These are phyloP conservation scores for Lasioglossum baleicum DNA, from an alignment of 1,140 invertebrate genomes.

Conservation along the genomic window DNA sequence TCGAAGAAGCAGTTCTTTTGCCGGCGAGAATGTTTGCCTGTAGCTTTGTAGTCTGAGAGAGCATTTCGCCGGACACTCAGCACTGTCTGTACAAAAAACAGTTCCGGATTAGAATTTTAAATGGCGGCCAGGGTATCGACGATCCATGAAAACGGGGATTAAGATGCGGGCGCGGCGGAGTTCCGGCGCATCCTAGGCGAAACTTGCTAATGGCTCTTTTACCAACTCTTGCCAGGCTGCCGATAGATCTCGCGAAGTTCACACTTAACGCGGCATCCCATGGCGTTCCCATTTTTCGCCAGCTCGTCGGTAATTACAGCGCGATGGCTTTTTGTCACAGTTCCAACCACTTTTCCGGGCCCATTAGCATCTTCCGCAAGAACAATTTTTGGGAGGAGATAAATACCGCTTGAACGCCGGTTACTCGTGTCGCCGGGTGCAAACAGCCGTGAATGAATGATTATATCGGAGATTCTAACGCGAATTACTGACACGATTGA, in stretches of 20 bases:
- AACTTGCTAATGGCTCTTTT: constrained; percentile 59
- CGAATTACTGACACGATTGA: not conserved
- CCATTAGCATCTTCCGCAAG: constrained; percentile 45
- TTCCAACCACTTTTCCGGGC: constrained; percentile 11
- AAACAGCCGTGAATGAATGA: not conserved
- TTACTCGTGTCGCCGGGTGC: not conserved
- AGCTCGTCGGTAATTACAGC: constrained; percentile 41
- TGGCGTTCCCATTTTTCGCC: constrained; percentile 39
- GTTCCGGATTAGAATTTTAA: constrained; percentile 59
- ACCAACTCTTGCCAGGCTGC: constrained; percentile 26
- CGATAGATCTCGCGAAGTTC: constrained; percentile 51
- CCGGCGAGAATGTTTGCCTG: not conserved
- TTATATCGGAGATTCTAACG: not conserved
- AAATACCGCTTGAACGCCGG: not conserved
- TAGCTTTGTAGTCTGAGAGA: not conserved
- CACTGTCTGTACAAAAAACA: constrained; percentile 28
- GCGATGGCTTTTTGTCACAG: constrained; percentile 32
- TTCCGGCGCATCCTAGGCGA: constrained; percentile 20
- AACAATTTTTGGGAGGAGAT: not conserved
- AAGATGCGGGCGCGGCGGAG: constrained; percentile 30
- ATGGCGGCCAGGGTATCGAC: constrained; percentile 31
- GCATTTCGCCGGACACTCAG: not conserved
- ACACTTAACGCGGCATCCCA: not conserved
- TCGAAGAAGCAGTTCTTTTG: not conserved
- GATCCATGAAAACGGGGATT: constrained; percentile 51